Conservation (phyloP, 92 coral and sea anemone species). For the Epizoanthus rinbou region DNA sequence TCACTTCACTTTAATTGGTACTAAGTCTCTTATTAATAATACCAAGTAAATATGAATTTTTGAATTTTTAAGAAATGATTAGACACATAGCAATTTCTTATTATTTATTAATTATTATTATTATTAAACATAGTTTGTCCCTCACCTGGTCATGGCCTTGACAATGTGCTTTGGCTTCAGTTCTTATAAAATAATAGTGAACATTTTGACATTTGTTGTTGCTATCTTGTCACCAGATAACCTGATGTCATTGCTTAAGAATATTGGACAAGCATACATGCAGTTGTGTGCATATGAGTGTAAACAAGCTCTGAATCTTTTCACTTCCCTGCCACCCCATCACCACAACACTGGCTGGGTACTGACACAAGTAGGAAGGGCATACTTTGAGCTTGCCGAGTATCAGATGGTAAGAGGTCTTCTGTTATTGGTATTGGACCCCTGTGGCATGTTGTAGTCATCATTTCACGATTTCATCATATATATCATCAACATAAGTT, state of each 20-base stretch:
- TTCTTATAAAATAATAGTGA: neutral
- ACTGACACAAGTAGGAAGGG: conserved; percentile 91
- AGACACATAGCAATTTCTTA: too few relatives aligned
- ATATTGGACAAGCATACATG: conserved; percentile 89
- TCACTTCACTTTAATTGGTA: too few relatives aligned
- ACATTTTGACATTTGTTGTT: neutral
- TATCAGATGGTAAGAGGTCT: conserved; percentile 82
- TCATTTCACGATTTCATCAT: too few relatives aligned
- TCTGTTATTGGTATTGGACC: neutral
- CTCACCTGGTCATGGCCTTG: neutral
- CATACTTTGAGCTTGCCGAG: conserved; percentile 95
- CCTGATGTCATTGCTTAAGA: conserved; percentile 84
- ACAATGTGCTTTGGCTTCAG: neutral
- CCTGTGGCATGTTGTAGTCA: too few relatives aligned
- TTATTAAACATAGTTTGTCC: too few relatives aligned
- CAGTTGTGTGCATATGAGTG: conserved; percentile 88
- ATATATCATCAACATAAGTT: too few relatives aligned
- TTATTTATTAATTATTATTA: too few relatives aligned
- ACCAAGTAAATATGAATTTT: too few relatives aligned
- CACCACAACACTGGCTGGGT: conserved; percentile 98
- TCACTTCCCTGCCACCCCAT: conserved; percentile 78
- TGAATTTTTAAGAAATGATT: too few relatives aligned
- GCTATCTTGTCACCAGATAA: conserved; percentile 67
- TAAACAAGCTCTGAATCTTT: conserved; percentile 80
- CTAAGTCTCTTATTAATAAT: too few relatives aligned